Base-by-base conservation (phyloP, 2,888 invertebrate species). In the Autographa pulchrina region DNA sequence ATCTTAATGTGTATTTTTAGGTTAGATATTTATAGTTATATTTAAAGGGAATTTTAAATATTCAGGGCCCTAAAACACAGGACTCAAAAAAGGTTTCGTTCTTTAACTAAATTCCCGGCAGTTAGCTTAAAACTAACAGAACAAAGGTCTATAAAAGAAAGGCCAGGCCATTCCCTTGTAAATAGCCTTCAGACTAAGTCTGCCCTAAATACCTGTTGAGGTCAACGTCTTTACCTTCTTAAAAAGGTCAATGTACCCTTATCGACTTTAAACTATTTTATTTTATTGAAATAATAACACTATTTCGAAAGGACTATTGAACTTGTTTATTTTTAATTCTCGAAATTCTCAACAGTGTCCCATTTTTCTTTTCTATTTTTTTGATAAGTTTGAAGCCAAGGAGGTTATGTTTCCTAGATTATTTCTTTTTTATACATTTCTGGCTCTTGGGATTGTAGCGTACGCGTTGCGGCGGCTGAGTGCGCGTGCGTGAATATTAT, bases 101-200 rank as follows among this genome's bases (percentile, higher is more conserved):
- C 7, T 48, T 48, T n/a, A 48, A 32, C 13, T 48, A 20, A 60
- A 32, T 58, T 58, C 56, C 41, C 41, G 43, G 68, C 13, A 11
- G 43, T 62, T 20, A 25, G 31, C 62, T 65, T 72, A 20, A 59
- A n/a, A 70, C 41, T 32, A 43, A 32, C 16, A 62, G 32, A 41
- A 72, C 43, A 61, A 61, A 31, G 35, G 54, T 25, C 43, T 20
- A 35, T 43, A 68, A 68, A 68, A 68, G 58, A 31, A 52, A 58
- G 56, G 58, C 32, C 20, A 6, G 8, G 62, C 43, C 20, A 31
- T 60, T 54, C 20, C 35, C 35, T 48, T 68, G 58, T 58, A 58
- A 63, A 68, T 63, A 18, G 20, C 8, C 32, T 63, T 60, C 41
- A 16, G n/a, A n/a, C 20, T n/a, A n/a, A 61, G 60, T 48, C 62